Conservation (phyloP, 2,888 invertebrate species). For the Tromatobia lineatoria region DNA sequence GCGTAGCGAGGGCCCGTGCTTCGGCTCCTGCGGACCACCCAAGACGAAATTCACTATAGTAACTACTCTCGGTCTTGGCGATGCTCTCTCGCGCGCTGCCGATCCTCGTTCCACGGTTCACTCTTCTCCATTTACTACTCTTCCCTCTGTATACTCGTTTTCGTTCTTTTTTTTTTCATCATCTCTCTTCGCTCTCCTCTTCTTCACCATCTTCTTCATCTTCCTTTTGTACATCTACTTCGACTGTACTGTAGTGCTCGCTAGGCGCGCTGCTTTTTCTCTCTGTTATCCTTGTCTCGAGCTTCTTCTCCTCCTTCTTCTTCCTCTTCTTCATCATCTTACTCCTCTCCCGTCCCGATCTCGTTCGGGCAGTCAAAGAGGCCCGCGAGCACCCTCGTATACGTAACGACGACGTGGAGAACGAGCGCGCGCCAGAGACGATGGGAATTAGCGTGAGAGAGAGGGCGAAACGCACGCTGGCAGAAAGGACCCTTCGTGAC, state of each 20-base stretch:
- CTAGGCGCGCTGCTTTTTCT: slow-evolving; percentile 33
- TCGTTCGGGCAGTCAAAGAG: slow-evolving; percentile 67
- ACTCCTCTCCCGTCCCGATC: slow-evolving; percentile 52
- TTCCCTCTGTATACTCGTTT: slow-evolving; percentile 36
- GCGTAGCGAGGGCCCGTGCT: slow-evolving; percentile 79
- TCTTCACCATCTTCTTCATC: slow-evolving; percentile 48
- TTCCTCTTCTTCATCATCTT: slow-evolving; percentile 44
- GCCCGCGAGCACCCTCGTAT: slow-evolving; percentile 66
- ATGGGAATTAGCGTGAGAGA: slow-evolving; percentile 65
- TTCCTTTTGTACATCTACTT: slow-evolving; percentile 50
- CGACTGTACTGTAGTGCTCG: slow-evolving; percentile 52
- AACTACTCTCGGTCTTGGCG: slow-evolving; percentile 67
- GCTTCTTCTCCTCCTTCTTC: slow-evolving; percentile 61
- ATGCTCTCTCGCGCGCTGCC: slow-evolving; percentile 71
- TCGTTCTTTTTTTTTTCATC: slow-evolving; percentile 44
- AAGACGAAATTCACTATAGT: slow-evolving; percentile 84
- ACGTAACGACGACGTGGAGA: slow-evolving; percentile 65
- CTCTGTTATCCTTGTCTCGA: slow-evolving; percentile 39
- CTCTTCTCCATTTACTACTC: slow-evolving; percentile 67
- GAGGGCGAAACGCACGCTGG: slow-evolving; percentile 28
- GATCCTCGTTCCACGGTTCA: slow-evolving; percentile 64
- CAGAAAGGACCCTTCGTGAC: slow-evolving; percentile 62
- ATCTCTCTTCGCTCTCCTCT: slow-evolving; percentile 42
- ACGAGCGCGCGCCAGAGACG: slow-evolving; percentile 61
- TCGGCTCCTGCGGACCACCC: slow-evolving; percentile 84